These are phyloP conservation scores for Lucifuga dentata DNA, from an alignment of 2,113 vertebrate species.

Conservation along the genomic window DNA sequence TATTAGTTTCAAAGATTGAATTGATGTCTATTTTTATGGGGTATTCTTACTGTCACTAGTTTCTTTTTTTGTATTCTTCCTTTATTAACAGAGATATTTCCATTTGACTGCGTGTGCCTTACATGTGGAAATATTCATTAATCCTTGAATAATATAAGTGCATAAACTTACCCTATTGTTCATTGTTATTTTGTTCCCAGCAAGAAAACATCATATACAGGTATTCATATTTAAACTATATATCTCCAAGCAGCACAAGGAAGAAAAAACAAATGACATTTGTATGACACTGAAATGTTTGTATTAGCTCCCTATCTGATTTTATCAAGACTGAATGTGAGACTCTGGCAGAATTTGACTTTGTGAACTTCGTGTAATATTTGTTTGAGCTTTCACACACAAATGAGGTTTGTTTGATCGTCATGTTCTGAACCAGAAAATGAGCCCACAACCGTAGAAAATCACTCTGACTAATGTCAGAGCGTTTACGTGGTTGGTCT, in stretches of 20 bases:
- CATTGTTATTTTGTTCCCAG: not conserved
- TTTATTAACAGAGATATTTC: conserved; percentile 19
- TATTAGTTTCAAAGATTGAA: conserved; percentile 26
- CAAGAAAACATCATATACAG: not conserved
- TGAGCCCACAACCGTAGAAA: conserved; percentile 43
- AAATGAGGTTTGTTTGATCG: conserved; percentile 42
- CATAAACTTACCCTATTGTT: conserved; percentile 18
- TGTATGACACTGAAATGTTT: not conserved
- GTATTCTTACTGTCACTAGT: conserved; percentile 15
- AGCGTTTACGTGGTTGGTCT: conserved; percentile 44
- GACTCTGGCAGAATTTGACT: conserved; percentile 33
- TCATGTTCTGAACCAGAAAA: conserved; percentile 52
- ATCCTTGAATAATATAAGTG: conserved; percentile 50
- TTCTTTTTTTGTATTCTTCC: conserved; percentile 23
- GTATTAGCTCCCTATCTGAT: conserved; percentile 15
- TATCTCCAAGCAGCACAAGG: not conserved
- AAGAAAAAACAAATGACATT: not conserved
- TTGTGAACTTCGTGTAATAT: conserved; percentile 49
- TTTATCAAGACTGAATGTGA: conserved; percentile 30
- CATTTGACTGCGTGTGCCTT: conserved; percentile 68
- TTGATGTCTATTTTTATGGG: conserved; percentile 30
- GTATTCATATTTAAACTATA: not conserved
- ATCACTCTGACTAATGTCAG: conserved; percentile 43
- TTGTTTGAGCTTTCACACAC: conserved; percentile 40
- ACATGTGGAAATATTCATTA: conserved; percentile 40